Base-by-base conservation (phyloP, 2,888 invertebrate species). In the Dasypogon diadema region DNA sequence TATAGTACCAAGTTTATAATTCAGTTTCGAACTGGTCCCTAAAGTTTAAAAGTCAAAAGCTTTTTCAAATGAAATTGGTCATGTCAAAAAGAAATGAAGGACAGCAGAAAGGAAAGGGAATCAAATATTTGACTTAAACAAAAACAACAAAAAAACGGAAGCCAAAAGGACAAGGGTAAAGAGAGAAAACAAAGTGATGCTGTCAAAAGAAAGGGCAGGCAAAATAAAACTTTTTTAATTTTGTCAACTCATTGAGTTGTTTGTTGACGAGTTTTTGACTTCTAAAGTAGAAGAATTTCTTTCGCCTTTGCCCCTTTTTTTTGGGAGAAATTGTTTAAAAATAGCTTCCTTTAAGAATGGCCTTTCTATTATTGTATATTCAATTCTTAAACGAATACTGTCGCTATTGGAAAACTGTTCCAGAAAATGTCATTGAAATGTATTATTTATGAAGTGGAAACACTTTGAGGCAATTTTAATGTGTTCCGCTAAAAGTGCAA, bases 151-250 rank as follows among this genome's bases (percentile, higher is more conserved):
- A 42, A 60, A 60, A 60, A 34, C 16, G 37, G 16, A 60, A 60
- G 60, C 18, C 60, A 60, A 60, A 60, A 60, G 60, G 60, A 60
- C 60, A 60, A 37, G 60, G 60, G 37, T 37, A 60, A 37, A 37
- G n/a, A 16, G 60, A 60, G 21, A 60, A 42, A 60, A 60, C 60
- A 60, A 60, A 60, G 60, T 60, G 60, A 60, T 60, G 42, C 42
- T 42, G 60, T 60, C 60, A 60, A 60, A 42, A 60, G 60, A 60
- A 60, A 60, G 60, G 60, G 21, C 60, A 18, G 51, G 37, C 60
- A 60, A 60, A 60, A 60, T 60, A 60, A 60, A 60, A 60, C 60
- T 60, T 60, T 60, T 60, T 60, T 60, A 60, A 60, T 60, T 60
- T 60, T 60, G 60, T 60, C 60, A 60, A 60, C 60, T 60, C 60